Evolutionary conservation across 2,888 invertebrate genomes (phyloP).

Genomic region (Tetranychus truncatus): DNA sequence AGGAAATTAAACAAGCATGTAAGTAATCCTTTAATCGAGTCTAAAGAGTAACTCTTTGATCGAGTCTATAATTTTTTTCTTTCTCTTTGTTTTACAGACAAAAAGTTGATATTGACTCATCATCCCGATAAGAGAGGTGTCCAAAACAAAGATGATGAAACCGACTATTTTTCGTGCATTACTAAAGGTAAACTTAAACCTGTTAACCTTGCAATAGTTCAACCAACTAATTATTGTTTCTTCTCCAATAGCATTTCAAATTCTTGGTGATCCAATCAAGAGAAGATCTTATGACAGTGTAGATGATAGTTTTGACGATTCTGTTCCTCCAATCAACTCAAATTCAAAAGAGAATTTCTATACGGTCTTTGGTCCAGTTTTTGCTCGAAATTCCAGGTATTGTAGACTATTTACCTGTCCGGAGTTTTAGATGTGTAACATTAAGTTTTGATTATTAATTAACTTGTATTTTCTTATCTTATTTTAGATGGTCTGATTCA

Average conservation of each 20-base stretch:
- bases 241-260: slow-evolving; percentile 58
- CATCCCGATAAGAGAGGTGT: slow-evolving; percentile 95
- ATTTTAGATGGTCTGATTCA: slow-evolving; percentile 65
- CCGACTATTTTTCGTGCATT: slow-evolving; percentile 93
- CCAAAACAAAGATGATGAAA: slow-evolving; percentile 59
- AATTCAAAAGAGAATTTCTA: slow-evolving; percentile 60
- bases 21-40: slow-evolving; percentile 35
- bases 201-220: slow-evolving; percentile 10
- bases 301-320: slow-evolving; percentile 81
- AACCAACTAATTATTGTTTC: neutral
- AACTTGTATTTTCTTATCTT: slow-evolving; percentile 25
- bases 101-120: slow-evolving; percentile 70
- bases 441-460: neutral
- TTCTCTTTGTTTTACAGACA: slow-evolving; percentile 36
- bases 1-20: slow-evolving; percentile 84
- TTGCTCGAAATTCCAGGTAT: slow-evolving; percentile 39
- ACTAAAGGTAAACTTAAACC: slow-evolving; percentile 45
- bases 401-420: neutral
- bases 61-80: slow-evolving; percentile 12
- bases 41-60: neutral
- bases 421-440: neutral
- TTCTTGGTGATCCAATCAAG: slow-evolving; percentile 55
- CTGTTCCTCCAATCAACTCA: slow-evolving; percentile 48
- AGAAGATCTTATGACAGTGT: slow-evolving; percentile 87
- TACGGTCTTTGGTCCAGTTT: slow-evolving; percentile 36